Conservation (phyloP, 1,140 invertebrate genomes). For the Heliconius congener region DNA sequence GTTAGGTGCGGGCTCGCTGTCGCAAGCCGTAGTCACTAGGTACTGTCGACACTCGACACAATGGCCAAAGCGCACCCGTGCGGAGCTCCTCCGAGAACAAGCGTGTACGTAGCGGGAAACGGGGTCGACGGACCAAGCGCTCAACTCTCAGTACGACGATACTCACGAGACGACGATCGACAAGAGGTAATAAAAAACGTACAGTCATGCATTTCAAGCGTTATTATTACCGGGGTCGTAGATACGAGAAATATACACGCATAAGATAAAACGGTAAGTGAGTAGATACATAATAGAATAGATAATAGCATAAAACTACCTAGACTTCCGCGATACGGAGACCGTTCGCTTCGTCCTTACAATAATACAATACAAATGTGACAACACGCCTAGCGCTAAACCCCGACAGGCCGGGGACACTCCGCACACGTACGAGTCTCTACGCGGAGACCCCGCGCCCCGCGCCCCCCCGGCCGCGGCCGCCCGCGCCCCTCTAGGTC, state of each 20-base stretch:
- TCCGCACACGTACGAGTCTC: conserved; percentile 76
- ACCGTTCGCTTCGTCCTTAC: conserved; percentile 77
- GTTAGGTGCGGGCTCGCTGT: conserved; percentile 77
- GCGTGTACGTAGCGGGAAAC: conserved; percentile 80
- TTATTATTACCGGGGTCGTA: conserved; percentile 91
- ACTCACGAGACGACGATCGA: conserved; percentile 76
- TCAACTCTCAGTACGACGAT: conserved; percentile 78
- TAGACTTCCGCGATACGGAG: conserved; percentile 73
- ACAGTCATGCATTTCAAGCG: conserved; percentile 93
- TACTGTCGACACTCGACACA: conserved; percentile 64
- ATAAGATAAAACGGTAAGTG: conserved; percentile 80
- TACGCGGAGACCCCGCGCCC: conserved; percentile 76
- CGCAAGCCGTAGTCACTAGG: conserved; percentile 74
- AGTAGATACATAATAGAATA: conserved; percentile 78
- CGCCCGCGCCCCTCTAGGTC: conserved; percentile 82
- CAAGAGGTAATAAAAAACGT: conserved; percentile 89
- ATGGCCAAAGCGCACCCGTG: conserved; percentile 79
- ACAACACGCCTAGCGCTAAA: conserved; percentile 79
- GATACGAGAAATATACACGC: conserved; percentile 84
- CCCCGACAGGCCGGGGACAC: conserved; percentile 76
- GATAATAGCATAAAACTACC: conserved; percentile 77
- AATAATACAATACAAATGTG: conserved; percentile 81
- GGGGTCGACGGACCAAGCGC: conserved; percentile 76
- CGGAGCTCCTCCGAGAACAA: conserved; percentile 76
- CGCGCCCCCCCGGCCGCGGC: conserved; percentile 67